These are phyloP conservation scores for cat (Felis catus) DNA, from an alignment of 2,113 vertebrate species.

Conservation along the genomic window DNA sequence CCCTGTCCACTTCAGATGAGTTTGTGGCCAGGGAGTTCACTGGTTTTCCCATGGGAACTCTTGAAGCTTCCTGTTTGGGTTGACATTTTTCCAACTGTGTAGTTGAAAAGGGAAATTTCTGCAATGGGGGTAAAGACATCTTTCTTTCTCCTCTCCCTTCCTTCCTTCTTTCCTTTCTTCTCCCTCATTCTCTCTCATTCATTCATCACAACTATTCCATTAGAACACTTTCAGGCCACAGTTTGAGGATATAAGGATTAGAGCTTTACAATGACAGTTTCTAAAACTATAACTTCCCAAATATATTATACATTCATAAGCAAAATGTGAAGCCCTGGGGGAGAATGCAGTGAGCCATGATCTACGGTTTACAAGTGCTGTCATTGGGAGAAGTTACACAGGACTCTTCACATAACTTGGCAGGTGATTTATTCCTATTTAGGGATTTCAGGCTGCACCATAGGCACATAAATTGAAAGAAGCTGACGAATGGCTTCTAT, in stretches of 20 bases:
- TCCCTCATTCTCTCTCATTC: neutral
- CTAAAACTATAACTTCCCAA: conserved; percentile 57
- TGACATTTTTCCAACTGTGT: conserved; percentile 32
- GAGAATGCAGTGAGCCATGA: conserved; percentile 27
- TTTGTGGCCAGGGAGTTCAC: neutral
- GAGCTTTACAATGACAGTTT: conserved; percentile 22
- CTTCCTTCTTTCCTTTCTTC: neutral
- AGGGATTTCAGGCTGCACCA: conserved; percentile 18
- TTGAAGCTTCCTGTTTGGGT: neutral
- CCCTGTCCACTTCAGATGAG: neutral
- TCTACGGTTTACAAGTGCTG: conserved; percentile 62
- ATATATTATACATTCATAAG: conserved; percentile 64
- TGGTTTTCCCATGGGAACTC: neutral
- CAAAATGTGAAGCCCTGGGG: conserved; percentile 40
- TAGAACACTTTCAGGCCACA: neutral
- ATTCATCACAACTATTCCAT: neutral
- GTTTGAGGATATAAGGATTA: neutral
- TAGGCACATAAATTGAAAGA: conserved; percentile 57
- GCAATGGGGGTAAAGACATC: neutral
- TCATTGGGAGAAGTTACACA: neutral
- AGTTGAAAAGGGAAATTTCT: neutral
- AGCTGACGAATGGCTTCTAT: conserved; percentile 53
- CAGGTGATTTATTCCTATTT: conserved; percentile 62
- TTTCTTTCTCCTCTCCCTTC: neutral
- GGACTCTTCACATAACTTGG: neutral